Evolutionary conservation across 37 sponge, comb jelly and placozoan genomes (phyloP), one percentile per base, ranked within the genome.

Genomic region (Aplysina aerophoba): DNA sequence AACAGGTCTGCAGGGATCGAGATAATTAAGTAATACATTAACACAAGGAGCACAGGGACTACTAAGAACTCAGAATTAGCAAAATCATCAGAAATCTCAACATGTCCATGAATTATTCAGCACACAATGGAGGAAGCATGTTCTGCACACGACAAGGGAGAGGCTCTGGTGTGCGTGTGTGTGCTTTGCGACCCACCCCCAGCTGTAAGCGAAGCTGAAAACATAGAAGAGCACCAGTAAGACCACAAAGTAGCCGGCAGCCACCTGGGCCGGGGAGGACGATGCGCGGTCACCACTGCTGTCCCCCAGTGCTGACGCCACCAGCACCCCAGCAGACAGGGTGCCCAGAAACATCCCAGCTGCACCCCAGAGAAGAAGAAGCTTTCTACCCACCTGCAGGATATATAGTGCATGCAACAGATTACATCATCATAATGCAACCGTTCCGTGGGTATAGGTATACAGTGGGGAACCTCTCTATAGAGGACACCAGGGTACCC

Each of bases 151-250:
- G n/a, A n/a, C n/a, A n/a, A n/a, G n/a, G n/a, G n/a, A n/a, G n/a
- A n/a, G n/a, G n/a, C n/a, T n/a, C n/a, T n/a, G n/a, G 50, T 44
- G 50, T 8, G 50, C 8, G 50, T 65, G 67, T 31, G 31, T 33
- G 67, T 33, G 28, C 27, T 44, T 44, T 39, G 1, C 11, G 19
- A 82, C 89, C 72, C 30, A 92, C 93, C 93, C 93, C 93, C 93
- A 93, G 33, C 88, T 44, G 67, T 83, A 90, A 11, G 93, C 93
- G 86, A 93, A 93, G 88, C 84, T 90, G 87, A 90, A 81, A 64
- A 93, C 93, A 90, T 87, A 93, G 61, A 86, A 61, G 25, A 86
- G 83, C 60, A 93, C 81, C 19, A 90, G 63, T 73, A 83, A 3
- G 34, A 85, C 89, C 13, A 90, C 81, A 4, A 83, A 17, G 84